phyloP scores from a whole-genome alignment of 2,797 vertebrate genomes.

The Harpagifer antarcticus region DNA sequence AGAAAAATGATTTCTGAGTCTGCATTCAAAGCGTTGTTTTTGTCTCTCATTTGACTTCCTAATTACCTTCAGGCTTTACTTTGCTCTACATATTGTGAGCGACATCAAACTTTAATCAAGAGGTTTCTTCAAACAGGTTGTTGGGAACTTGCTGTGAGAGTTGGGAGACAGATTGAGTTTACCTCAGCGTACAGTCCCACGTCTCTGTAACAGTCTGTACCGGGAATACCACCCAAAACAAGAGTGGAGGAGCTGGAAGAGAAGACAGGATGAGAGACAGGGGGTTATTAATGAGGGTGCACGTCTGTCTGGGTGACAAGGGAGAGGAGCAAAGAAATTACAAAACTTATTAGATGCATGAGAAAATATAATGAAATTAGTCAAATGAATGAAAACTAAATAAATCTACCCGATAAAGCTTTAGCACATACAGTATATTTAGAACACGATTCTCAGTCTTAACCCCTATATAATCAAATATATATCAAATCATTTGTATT shows the following conservation, averaged over 20 bases:
- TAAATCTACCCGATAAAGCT: neutral
- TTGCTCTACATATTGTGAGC: neutral
- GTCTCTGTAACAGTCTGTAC: conserved; percentile 89
- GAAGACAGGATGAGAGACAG: conserved; percentile 41
- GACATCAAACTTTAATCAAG: conserved; percentile 9
- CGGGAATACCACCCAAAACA: conserved; percentile 86
- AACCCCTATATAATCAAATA: neutral
- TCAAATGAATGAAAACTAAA: neutral
- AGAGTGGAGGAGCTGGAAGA: conserved; percentile 83
- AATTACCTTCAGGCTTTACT: neutral
- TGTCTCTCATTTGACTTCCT: neutral
- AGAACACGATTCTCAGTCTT: neutral
- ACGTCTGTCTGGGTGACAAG: conserved; percentile 6
- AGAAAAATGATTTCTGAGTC: neutral
- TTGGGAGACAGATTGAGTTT: conserved; percentile 45
- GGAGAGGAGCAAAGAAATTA: conserved; percentile 5
- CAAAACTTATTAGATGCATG: neutral
- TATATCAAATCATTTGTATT: too few species aligned
- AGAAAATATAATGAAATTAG: neutral
- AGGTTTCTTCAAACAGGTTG: neutral
- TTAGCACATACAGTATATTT: neutral
- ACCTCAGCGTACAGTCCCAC: conserved; percentile 85
- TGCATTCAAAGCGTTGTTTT: neutral
- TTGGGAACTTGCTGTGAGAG: neutral
- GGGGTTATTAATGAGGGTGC: conserved; percentile 34